These are phyloP conservation scores for Epistrophe eligans DNA, from an alignment of 2,888 invertebrate species.

Conservation along the genomic window DNA sequence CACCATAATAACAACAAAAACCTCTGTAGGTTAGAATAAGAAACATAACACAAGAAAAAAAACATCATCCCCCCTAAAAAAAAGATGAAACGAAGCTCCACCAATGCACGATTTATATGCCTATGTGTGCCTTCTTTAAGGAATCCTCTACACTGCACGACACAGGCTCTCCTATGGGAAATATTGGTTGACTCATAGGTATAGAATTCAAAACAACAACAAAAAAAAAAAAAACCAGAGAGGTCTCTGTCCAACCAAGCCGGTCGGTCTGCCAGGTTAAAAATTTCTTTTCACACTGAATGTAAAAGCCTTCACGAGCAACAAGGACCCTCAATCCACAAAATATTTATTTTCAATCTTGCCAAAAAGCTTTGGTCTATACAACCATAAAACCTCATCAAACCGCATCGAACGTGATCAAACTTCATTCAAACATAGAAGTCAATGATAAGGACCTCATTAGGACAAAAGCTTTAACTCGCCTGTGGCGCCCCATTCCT, in stretches of 20 bases:
- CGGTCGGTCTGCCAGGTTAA: constrained; percentile 42
- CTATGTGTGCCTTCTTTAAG: constrained; percentile 65
- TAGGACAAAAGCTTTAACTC: constrained; percentile 46
- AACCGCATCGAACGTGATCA: constrained; percentile 34
- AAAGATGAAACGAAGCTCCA: constrained; percentile 62
- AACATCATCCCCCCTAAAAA: constrained; percentile 22
- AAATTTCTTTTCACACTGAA: constrained; percentile 66
- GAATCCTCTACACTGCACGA: constrained; percentile 1
- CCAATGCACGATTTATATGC: constrained; percentile 76
- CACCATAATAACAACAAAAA: constrained; percentile 56
- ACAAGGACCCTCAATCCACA: constrained; percentile 24
- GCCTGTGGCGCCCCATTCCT: constrained; percentile 13
- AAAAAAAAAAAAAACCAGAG: background rate
- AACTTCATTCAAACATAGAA: constrained; percentile 29
- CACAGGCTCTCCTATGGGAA: constrained; percentile 37
- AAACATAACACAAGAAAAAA: constrained; percentile 58
- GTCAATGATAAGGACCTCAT: constrained; percentile 48
- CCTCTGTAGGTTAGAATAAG: constrained; percentile 52
- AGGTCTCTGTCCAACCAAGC: constrained; percentile 19
- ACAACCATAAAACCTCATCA: constrained; percentile 19
- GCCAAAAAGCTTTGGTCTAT: constrained; percentile 32
- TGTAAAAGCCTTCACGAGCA: background rate
- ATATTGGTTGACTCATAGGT: constrained; percentile 22
- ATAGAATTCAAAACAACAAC: background rate
- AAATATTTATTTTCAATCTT: background rate